These are phyloP conservation scores for Drosophila antonietae DNA, from an alignment of 2,888 invertebrate genomes.

Conservation along the genomic window DNA sequence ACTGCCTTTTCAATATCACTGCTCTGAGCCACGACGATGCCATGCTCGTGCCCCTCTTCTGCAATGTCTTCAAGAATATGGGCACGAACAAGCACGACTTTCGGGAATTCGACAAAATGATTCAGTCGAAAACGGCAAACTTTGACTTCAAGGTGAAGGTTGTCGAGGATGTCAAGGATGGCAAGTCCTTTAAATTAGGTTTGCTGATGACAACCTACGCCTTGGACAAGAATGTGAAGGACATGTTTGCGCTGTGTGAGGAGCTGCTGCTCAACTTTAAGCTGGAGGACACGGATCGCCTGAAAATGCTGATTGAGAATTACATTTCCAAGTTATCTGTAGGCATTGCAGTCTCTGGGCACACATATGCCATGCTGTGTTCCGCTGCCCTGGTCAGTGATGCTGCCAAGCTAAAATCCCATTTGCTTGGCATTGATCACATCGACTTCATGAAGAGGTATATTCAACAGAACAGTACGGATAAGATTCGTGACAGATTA, in stretches of 20 bases:
- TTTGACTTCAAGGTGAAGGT: slow-evolving; percentile 89
- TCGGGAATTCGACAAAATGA: slow-evolving; percentile 91
- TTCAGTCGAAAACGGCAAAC: slow-evolving; percentile 90
- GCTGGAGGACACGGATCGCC: slow-evolving; percentile 89
- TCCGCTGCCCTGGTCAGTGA: slow-evolving; percentile 91
- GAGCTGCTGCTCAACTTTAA: slow-evolving; percentile 90
- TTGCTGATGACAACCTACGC: slow-evolving; percentile 91
- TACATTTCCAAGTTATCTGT: slow-evolving; percentile 91
- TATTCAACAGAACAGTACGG: slow-evolving; percentile 87
- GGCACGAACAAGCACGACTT: slow-evolving; percentile 92
- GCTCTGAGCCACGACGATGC: slow-evolving; percentile 88
- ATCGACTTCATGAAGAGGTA: slow-evolving; percentile 91
- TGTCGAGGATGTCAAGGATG: slow-evolving; percentile 89
- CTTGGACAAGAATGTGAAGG: slow-evolving; percentile 90
- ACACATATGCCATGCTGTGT: slow-evolving; percentile 93
- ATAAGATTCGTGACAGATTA: slow-evolving; percentile 87
- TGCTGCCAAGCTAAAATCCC: slow-evolving; percentile 89
- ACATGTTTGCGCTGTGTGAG: slow-evolving; percentile 93
- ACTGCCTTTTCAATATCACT: slow-evolving; percentile 90
- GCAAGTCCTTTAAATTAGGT: slow-evolving; percentile 90
- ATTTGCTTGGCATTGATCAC: slow-evolving; percentile 90
- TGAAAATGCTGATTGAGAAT: slow-evolving; percentile 92
- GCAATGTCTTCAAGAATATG: slow-evolving; percentile 91
- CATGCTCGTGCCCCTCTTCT: slow-evolving; percentile 93
- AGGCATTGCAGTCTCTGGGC: slow-evolving; percentile 91